Evolutionary conservation across 2,113 vertebrate species (phyloP).

Genomic region (Rafetus swinhoei): DNA sequence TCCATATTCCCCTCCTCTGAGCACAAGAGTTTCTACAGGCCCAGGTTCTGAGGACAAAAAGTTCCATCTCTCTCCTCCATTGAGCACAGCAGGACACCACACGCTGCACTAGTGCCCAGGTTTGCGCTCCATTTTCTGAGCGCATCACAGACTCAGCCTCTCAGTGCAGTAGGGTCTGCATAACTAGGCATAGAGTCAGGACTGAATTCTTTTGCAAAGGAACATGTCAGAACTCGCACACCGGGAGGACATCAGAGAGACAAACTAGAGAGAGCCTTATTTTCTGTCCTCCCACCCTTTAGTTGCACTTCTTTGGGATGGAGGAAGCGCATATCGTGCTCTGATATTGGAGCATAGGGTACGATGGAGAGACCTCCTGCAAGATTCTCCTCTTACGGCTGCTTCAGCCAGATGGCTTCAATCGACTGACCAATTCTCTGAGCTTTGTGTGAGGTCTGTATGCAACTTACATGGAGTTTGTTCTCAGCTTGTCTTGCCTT

Average conservation of each 20-base stretch:
- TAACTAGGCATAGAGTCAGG: background rate
- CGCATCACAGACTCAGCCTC: background rate
- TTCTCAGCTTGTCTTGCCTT: conserved; percentile 68
- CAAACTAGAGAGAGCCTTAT: conserved; percentile 7
- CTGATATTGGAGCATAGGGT: conserved; percentile 59
- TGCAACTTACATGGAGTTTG: conserved; percentile 62
- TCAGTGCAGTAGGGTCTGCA: background rate
- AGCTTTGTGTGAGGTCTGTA: conserved; percentile 74
- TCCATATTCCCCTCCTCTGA: background rate
- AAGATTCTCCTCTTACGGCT: conserved; percentile 66
- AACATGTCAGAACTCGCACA: background rate
- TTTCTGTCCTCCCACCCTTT: conserved; percentile 51
- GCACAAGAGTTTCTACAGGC: background rate
- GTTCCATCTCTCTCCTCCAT: background rate
- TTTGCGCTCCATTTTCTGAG: background rate
- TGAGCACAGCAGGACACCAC: background rate
- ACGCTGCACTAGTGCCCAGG: background rate
- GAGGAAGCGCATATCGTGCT: conserved; percentile 53
- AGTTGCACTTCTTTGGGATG: conserved; percentile 11
- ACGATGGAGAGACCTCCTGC: conserved; percentile 70
- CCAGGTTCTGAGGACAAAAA: background rate
- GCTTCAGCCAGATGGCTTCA: conserved; percentile 74
- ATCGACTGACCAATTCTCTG: conserved; percentile 71
- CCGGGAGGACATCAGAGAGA: background rate
- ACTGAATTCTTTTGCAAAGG: background rate